Base-by-base conservation (phyloP, 2,113 vertebrate species). In the Syngnathus floridae region DNA sequence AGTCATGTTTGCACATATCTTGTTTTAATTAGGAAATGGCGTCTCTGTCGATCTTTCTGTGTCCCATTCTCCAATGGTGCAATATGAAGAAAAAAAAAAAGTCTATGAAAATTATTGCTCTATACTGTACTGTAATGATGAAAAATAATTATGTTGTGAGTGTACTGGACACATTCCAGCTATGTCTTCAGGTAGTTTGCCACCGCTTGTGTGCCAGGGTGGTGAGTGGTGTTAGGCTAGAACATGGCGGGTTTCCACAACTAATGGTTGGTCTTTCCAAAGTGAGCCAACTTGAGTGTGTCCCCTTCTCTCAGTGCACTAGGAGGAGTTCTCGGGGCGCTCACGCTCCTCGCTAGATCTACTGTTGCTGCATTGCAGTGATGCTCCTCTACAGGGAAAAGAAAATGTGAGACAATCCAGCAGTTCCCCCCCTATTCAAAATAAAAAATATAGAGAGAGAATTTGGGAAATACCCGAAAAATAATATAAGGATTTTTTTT, bases 1-100 rank as follows among this genome's bases (percentile, higher is more conserved):
- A 87, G 88, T 94, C 92, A 92, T 89, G 89, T 95, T 92, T 92
- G 91, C 93, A 92, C 91, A 93, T 90, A 89, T 94, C 89, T 88
- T 85, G 90, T 94, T 93, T 90, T 80, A 89, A 90, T 92, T 93
- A 94, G 93, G 89, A 93, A 91, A 88, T 82, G 71, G 83, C 87
- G 87, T 89, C 88, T 88, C 84, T 85, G 84, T 88, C 87, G 77
- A 87, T 86, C 78, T 88, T 87, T 88, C 84, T 89, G 85, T 91
- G 88, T 90, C 86, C 88, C 88, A 86, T 90, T 89, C 84, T 89
- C 87, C 85, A 76, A 90, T 88, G 90, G 90, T 91, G 89, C 90
- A 91, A 91, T 91, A 90, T 90, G 87, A 87, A 88, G 83, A 88
- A 84, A 81, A 80, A 84, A 83, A 79, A 85, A 83, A 84, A 84